Evolutionary conservation across 2,888 invertebrate species (phyloP).

Genomic region (Carcina quercana): DNA sequence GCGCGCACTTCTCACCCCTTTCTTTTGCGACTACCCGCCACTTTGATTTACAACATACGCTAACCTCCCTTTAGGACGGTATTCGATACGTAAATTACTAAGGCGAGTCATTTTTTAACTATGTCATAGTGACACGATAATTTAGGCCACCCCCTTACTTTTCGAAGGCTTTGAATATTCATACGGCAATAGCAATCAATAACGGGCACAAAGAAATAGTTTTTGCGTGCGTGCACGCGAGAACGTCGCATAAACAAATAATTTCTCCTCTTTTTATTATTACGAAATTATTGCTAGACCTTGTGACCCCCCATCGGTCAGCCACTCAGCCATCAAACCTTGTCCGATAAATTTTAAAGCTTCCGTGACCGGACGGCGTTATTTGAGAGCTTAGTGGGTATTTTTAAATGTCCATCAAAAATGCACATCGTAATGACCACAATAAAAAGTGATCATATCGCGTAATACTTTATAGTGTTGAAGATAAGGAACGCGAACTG

Average conservation of each 20-base stretch:
- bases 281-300: constrained; percentile 45
- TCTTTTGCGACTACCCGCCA: constrained; percentile 66
- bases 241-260: constrained; percentile 70
- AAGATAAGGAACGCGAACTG: constrained; percentile 11
- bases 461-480: constrained; percentile 11
- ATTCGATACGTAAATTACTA: constrained; percentile 55
- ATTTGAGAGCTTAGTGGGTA: constrained; percentile 49
- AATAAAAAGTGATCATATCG: constrained; percentile 34
- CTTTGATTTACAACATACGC: constrained; percentile 67
- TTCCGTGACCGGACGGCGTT: constrained; percentile 66
- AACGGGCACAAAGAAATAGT: constrained; percentile 67
- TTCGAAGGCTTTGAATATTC: constrained; percentile 70
- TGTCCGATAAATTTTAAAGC: constrained; percentile 51
- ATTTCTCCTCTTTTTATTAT: constrained; percentile 65
- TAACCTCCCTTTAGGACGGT: constrained; percentile 47
- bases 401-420: constrained; percentile 51
- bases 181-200: constrained; percentile 72
- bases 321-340: constrained; percentile 44
- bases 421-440: constrained; percentile 63
- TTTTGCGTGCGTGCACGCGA: constrained; percentile 73
- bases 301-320: constrained; percentile 36
- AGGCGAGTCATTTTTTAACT: constrained; percentile 53
- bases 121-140: constrained; percentile 70
- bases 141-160: constrained; percentile 68
- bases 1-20: constrained; percentile 69